A percentile compares a stretch with the other conserved stretches of the same genome.
Conservation (phyloP, 2,888 invertebrate genomes). For the Rotaria sp. region DNA sequence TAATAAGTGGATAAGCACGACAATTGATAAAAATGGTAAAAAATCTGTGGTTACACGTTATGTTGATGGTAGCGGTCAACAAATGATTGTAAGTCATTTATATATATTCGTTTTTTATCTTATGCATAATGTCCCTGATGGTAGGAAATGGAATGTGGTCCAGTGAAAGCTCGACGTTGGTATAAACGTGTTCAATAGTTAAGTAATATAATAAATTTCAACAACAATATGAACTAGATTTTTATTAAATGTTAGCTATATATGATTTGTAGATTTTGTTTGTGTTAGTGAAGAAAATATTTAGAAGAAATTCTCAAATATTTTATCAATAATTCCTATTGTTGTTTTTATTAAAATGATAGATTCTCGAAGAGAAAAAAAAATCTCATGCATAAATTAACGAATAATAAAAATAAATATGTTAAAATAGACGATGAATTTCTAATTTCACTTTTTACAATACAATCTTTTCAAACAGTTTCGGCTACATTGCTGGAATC, state of each 20-base stretch:
- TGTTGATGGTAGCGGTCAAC: background rate
- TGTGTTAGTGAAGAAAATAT: background rate
- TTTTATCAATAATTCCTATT: too few relatives aligned
- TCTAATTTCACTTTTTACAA: too few relatives aligned
- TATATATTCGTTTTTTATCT: background rate
- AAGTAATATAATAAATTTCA: background rate
- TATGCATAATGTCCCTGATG: background rate
- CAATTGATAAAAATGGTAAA: slow-evolving; percentile 37
- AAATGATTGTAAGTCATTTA: background rate
- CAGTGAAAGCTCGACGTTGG: slow-evolving; percentile 7
- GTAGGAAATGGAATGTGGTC: background rate
- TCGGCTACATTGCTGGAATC: too few relatives aligned
- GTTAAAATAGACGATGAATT: too few relatives aligned
- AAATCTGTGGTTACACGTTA: background rate
- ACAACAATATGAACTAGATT: background rate
- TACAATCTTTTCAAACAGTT: too few relatives aligned
- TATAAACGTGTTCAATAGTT: background rate
- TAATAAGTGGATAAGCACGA: slow-evolving; percentile 31
- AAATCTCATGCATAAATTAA: too few relatives aligned
- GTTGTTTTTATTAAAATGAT: too few relatives aligned
- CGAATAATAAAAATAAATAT: too few relatives aligned
- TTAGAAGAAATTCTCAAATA: too few relatives aligned
- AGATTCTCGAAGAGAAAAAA: too few relatives aligned
- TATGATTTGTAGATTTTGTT: background rate
- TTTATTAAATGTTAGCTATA: background rate